phyloP scores from a whole-genome alignment of 2,797 vertebrate species.

The Chiroxiphia lanceolata region DNA sequence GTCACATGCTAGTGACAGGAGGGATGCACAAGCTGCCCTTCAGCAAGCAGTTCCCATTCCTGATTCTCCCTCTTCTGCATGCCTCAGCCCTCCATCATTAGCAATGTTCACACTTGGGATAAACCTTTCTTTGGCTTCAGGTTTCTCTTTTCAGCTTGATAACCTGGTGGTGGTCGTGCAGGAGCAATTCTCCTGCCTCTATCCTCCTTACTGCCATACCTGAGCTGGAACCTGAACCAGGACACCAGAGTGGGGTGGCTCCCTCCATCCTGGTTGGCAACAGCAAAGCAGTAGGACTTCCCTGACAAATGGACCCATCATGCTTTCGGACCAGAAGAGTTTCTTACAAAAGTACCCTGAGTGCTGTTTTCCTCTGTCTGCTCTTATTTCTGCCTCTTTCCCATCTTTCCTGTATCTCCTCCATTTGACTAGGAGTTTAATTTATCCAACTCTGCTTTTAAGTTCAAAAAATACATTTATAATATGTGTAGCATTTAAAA shows the following conservation, averaged over 20 bases:
- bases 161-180: neutral
- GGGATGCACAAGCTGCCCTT: neutral
- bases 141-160: neutral
- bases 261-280: neutral
- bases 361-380: neutral
- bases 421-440: neutral
- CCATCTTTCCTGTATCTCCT: neutral
- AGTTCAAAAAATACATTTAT: neutral
- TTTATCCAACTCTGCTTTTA: neutral
- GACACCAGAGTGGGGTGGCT: rapidly evolving
- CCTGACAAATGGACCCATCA: neutral
- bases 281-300: neutral
- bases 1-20: too few species aligned
- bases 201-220: neutral
- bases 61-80: neutral
- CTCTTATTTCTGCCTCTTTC: neutral
- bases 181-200: neutral
- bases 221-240: neutral
- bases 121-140: neutral
- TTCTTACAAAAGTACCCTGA: neutral
- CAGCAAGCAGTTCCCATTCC: neutral
- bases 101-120: neutral
- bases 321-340: rapidly evolving
- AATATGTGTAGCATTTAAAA: neutral
- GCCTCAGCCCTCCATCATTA: neutral